Base-by-base conservation (phyloP, 1,140 invertebrate species). In the Propsilocerus akamusi region DNA sequence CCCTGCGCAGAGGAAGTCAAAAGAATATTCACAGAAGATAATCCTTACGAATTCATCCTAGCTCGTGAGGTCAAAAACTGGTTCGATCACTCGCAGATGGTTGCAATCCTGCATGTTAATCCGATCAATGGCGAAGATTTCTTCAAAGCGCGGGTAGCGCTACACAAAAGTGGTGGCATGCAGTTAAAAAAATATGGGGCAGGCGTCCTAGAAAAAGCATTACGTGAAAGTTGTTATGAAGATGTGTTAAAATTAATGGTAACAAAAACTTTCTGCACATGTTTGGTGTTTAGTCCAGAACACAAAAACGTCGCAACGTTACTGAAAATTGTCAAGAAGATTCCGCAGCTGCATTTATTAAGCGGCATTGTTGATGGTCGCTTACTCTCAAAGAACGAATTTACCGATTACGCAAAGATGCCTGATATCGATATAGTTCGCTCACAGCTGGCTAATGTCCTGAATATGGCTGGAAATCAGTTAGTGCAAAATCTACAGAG, bases 81-180 rank as follows among this genome's bases (percentile, higher is more conserved):
- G 73, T 77, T 84, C 54, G 70, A 78, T 28, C 72, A 73, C 41
- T 83, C 83, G 1, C 75, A 73, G 58, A 73, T 86, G 68, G 61
- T 84, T 52, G 76, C 70, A 22, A 72, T 85, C 52, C 68, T 79
- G 49, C 83, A 87, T 57, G 51, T 70, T 20, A 86, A 83, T 68
- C 74, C 81, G 0, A 78, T 83, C 4, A 62, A 56, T 5, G 58
- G 62, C 47, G 70, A 76, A 20, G 72, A 78, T 1, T 61, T 73
- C 54, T 80, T 76, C 51, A 72, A 75, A 12, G 65, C 81, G 11
- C 68, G 64, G 55, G 72, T 77, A 10, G 55, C 68, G 25, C 63
- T 83, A 47, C 69, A 71, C 51, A 77, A 72, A 56, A 62, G 73
- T 51, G 73, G 78, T 52, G 34, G 34, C n/a, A 81, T 86, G 76